Evolutionary conservation across 2,113 vertebrate species (phyloP), one percentile per base, ranked within the genome.

Genomic region (Zingel zingel): DNA sequence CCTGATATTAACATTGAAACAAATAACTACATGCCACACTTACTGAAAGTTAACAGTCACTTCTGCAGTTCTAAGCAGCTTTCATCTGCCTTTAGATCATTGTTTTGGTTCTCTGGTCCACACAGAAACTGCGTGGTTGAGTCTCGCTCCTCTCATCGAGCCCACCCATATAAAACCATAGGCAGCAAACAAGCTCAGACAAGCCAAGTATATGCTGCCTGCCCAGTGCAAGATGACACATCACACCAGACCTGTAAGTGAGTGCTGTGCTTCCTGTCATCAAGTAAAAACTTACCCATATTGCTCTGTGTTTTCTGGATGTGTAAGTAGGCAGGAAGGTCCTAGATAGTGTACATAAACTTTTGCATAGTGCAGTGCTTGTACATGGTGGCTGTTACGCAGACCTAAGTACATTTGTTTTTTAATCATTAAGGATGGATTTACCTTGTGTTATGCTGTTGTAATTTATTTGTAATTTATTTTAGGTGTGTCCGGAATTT

Each of bases 161-260:
- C 30, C 7, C 25, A 51, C 19, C 3, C 53, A 66, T 51, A 74
- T 74, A 39, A 74, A 67, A 63, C 57, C n/a, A 63, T 16, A 63
- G 8, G 45, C 18, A 10, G 43, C 70, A 68, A 10, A 71, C 73
- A 70, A 56, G 70, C 36, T 36, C 48, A 63, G 80, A 48, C 65
- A 62, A 47, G 73, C 21, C 39, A n/a, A 62, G 7, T 12, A 18
- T 11, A 36, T 5, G 13, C 18, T n/a, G 10, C 33, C 53, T 66
- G 36, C 50, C 4, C 36, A 27, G 21, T 43, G 62, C 48, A 65
- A 65, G 62, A 57, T 57, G 62, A 47, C 51, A 57, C 23, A 47
- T 10, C 51, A 57, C 18, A 33, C 10, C 51, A 30, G 61, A 54
- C 10, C 25, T 65, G 33, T 5, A 6, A 61, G 59, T 27, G 21